phyloP scores from a whole-genome alignment of 2,113 vertebrate species.

The Bombycilla garrulus region DNA sequence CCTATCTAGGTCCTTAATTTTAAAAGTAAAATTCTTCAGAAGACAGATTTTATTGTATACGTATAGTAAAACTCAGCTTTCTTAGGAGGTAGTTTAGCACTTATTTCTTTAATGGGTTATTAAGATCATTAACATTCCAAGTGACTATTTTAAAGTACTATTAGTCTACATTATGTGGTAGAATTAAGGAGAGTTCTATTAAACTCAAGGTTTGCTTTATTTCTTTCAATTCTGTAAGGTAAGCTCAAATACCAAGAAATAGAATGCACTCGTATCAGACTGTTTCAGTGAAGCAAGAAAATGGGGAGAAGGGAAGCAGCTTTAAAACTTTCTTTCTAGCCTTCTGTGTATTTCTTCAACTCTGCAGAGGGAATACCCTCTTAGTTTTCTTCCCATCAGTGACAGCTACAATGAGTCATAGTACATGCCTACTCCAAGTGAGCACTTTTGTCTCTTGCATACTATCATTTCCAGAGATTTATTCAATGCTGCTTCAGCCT shows the following conservation, averaged over 20 bases:
- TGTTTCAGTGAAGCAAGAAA: not conserved
- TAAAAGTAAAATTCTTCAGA: not conserved
- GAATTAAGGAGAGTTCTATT: conserved; percentile 7
- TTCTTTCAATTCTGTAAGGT: conserved; percentile 6
- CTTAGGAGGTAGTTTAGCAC: not conserved
- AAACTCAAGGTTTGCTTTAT: conserved; percentile 12
- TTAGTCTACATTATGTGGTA: not conserved
- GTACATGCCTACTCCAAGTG: not conserved
- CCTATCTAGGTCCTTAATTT: not conserved
- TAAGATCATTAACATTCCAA: not conserved
- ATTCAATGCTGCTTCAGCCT: not conserved
- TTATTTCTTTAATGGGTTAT: not conserved
- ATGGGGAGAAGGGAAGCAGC: not conserved
- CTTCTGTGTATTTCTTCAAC: not conserved
- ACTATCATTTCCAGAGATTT: not conserved
- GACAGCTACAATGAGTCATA: not conserved
- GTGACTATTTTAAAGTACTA: not conserved
- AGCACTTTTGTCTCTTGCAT: not conserved
- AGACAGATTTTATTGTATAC: not conserved
- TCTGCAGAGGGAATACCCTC: not conserved
- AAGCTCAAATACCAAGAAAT: not conserved
- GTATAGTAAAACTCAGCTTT: not conserved
- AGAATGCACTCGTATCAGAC: not conserved
- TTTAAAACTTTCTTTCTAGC: not conserved
- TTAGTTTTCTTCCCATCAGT: not conserved